Base-by-base conservation (phyloP, 2,888 invertebrate species). In the Cerastis leucographa region DNA sequence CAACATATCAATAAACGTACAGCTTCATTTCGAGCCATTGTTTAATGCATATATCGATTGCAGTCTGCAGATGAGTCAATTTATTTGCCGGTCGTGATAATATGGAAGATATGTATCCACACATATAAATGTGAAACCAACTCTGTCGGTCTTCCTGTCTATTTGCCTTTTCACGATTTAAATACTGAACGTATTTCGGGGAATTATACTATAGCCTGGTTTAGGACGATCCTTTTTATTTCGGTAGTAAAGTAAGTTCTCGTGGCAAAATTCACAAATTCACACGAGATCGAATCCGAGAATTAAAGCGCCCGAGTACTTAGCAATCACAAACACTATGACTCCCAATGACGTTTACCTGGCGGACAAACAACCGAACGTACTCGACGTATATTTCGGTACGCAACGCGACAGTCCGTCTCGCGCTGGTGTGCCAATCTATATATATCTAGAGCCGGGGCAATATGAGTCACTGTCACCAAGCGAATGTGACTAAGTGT, bases 381-480 rank as follows among this genome's bases (percentile, higher is more conserved):
- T 51, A 42, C 64, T 42, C 42, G 42, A 8, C n/a, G 40, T 83
- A 83, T 80, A 80, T 80, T 80, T 80, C 14, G 81, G 81, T 74
- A 56, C 80, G 35, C 42, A 69, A 25, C 74, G 79, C 84, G 80
- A 82, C 84, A 76, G 75, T 76, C 56, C 81, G 88, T 83, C 86
- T 85, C 87, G 84, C 72, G 76, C 78, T 75, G 84, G 87, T 78
- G 59, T 82, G 87, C 86, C 86, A 80, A 76, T 78, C 86, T 89
- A 82, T 80, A 84, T 84, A 81, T 88, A 87, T 67, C 72, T 22
- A n/a, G 46, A 74, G 77, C 78, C 81, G 76, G 88, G 86, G 71
- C 81, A 78, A 80, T 77, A 73, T 88, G 89, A 87, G 85, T 87
- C 88, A 89, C 83, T 89, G 87, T 86, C 86, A 84, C 89, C 76